Evolutionary conservation across 2,113 vertebrate species (phyloP), one percentile per base, ranked within the genome.

Genomic region (Chascanopsetta lugubris): DNA sequence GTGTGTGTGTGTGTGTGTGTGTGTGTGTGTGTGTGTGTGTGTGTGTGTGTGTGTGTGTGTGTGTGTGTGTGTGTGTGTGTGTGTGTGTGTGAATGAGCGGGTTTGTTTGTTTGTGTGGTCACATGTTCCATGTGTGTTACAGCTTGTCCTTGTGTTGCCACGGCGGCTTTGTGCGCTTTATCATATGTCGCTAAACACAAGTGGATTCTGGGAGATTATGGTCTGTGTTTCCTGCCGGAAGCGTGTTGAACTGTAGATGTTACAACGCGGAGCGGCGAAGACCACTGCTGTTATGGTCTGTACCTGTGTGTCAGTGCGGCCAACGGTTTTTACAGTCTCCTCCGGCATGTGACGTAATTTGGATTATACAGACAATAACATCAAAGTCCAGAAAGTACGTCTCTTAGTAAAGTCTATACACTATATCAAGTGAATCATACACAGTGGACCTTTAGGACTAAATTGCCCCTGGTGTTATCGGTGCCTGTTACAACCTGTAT

Each of bases 101-200:
- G n/a, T n/a, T n/a, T n/a, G 29, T 32, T 34, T 69, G 60, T 65
- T 65, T 71, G 40, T 71, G 40, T 61, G 17, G 21, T 61, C 75
- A 67, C 42, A 34, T 62, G 29, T 43, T 34, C 59, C 15, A 5
- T n/a, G n/a, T n/a, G 63, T 22, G 24, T 62, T 45, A 72, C 30
- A 51, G 36, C 27, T 49, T 36, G 8, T 34, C 25, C 25, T 43
- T 15, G 4, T 29, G 56, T n/a, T 40, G 61, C 26, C 54, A 3
- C 4, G 8, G 34, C 8, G 38, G 45, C 40, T 40, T 48, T 54
- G 25, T 43, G 6, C 13, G 8, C 24, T 47, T 75, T 40, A 30
- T 59, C 24, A 34, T 59, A 15, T 22, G 7, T 6, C 27, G 13
- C 42, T 42, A 12, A 20, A 40, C 32, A 55, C 11, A n/a, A n/a